These are phyloP conservation scores for Chrysomela aeneicollis DNA, from an alignment of 2,888 invertebrate species.

Conservation along the genomic window DNA sequence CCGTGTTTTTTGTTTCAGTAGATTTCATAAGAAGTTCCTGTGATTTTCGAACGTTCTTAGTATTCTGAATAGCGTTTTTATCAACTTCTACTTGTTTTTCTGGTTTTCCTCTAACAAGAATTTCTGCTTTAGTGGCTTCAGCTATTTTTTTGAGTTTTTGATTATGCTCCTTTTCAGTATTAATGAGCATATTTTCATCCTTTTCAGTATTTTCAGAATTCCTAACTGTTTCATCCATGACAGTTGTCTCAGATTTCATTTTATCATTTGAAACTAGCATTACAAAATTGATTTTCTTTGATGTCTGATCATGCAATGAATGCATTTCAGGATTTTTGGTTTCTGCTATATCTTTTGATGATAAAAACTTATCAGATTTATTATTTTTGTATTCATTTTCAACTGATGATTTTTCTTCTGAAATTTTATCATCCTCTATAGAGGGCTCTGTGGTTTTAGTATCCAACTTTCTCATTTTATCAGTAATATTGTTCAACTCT, in stretches of 20 bases:
- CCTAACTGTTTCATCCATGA: too few relatives aligned
- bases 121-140: not conserved
- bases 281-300: too few relatives aligned
- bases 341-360: not conserved
- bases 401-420: not conserved
- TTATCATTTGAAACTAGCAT: too few relatives aligned
- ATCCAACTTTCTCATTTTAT: slow-evolving; percentile 20
- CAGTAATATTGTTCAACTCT: slow-evolving; percentile 11
- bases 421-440: not conserved
- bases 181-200: too few relatives aligned
- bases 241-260: too few relatives aligned
- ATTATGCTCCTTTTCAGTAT: too few relatives aligned
- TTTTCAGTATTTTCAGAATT: too few relatives aligned
- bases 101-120: not conserved
- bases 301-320: not conserved
- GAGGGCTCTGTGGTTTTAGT: not conserved
- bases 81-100: not conserved
- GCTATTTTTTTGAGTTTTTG: too few relatives aligned
- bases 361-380: not conserved
- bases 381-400: not conserved
- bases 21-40: not conserved
- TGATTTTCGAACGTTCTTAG: not conserved
- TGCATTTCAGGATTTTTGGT: not conserved
- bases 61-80: not conserved
- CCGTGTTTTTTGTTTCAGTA: not conserved